Evolutionary conservation across 2,113 vertebrate species (phyloP).

Genomic region (Rhea pennata): DNA sequence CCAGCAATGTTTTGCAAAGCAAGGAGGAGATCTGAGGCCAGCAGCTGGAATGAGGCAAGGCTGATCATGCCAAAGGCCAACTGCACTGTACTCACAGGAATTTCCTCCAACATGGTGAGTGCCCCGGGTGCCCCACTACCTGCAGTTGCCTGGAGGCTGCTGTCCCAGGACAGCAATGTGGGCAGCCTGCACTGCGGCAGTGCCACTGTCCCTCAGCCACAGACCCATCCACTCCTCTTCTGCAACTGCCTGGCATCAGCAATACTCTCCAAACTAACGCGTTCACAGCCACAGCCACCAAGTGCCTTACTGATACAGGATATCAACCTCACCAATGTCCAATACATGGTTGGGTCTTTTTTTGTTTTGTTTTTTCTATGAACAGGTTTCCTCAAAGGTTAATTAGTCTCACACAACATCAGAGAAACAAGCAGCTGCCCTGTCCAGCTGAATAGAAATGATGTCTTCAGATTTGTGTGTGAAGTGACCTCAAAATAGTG

Average conservation of each 20-base stretch:
- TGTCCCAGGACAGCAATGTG: fast-evolving
- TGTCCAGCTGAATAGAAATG: not conserved
- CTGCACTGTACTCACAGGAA: not conserved
- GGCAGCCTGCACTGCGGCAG: not conserved
- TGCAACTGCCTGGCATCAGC: fast-evolving
- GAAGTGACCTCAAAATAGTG: not conserved
- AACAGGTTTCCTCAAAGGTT: not conserved
- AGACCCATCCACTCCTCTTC: not conserved
- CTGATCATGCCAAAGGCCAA: not conserved
- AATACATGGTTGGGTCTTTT: too few relatives aligned
- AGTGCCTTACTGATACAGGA: not conserved
- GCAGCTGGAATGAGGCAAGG: not conserved
- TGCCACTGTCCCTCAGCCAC: not conserved
- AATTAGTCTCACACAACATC: not conserved
- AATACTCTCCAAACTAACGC: fast-evolving
- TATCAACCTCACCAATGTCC: not conserved
- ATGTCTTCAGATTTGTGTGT: not conserved
- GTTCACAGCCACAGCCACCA: not conserved
- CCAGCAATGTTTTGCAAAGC: not conserved
- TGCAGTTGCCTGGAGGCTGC: not conserved
- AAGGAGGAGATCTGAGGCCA: not conserved
- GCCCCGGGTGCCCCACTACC: not conserved
- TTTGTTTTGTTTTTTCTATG: too few relatives aligned
- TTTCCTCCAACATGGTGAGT: not conserved
- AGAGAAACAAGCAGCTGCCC: not conserved